A percentile compares a stretch with the other conserved stretches of the same genome.
Conservation (phyloP, 2,797 vertebrate species). For the Microchirus variegatus region DNA sequence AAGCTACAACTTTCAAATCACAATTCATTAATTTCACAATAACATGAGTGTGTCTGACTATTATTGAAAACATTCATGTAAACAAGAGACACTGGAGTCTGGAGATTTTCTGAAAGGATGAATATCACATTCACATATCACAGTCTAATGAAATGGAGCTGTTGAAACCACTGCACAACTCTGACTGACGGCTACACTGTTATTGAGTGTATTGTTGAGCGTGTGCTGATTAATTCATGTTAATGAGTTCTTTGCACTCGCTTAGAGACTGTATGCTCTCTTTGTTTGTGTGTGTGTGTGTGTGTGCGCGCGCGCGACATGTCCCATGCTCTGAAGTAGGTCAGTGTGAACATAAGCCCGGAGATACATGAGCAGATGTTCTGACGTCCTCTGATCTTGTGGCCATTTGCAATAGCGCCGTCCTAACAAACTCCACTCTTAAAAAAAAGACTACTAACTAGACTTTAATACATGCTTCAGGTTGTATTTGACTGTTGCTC, state of each 20-base stretch:
- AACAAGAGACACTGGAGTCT: too few species aligned
- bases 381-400: neutral
- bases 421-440: neutral
- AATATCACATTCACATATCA: too few species aligned
- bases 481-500: too few species aligned
- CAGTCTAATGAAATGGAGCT: neutral
- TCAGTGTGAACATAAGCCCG: neutral
- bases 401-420: neutral
- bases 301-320: too few species aligned
- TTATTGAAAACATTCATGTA: too few species aligned
- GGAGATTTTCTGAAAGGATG: too few species aligned
- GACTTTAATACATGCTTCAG: too few species aligned
- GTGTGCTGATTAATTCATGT: neutral
- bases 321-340: neutral
- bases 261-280: neutral
- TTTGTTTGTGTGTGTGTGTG: neutral
- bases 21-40: too few species aligned
- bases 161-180: neutral
- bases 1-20: too few species aligned
- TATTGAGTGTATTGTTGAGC: neutral
- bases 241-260: neutral
- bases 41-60: too few species aligned
- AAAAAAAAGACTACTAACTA: too few species aligned
- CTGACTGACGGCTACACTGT: too few species aligned
- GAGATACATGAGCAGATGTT: neutral